phyloP scores from a whole-genome alignment of 2,888 invertebrate species.

The Carterocephalus palaemon region DNA sequence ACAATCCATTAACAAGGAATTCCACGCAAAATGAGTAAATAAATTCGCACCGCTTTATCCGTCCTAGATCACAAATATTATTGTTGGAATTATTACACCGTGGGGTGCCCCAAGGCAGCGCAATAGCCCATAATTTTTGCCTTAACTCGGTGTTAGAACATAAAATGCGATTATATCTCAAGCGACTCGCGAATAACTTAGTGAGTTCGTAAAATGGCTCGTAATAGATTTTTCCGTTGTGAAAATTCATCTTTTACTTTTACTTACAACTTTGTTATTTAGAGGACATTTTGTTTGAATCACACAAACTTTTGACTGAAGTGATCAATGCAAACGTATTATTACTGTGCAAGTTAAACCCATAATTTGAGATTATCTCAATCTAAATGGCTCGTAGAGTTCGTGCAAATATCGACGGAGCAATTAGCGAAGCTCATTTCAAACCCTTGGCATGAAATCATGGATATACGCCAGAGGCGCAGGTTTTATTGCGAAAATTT shows the following conservation, averaged over 20 bases:
- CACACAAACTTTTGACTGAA: slow-evolving; percentile 1
- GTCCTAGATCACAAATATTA: slow-evolving; percentile 66
- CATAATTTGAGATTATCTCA: slow-evolving; percentile 57
- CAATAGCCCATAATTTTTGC: slow-evolving; percentile 73
- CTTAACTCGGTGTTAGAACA: slow-evolving; percentile 75
- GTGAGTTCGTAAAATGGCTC: slow-evolving; percentile 61
- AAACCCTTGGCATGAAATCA: slow-evolving; percentile 39
- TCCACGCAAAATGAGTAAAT: slow-evolving; percentile 9
- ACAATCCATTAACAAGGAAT: neutral
- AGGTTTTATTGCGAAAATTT: slow-evolving; percentile 67
- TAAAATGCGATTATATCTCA: slow-evolving; percentile 75
- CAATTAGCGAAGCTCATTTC: slow-evolving; percentile 62
- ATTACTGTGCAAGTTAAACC: slow-evolving; percentile 41
- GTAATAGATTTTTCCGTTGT: slow-evolving; percentile 68
- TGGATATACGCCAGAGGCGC: slow-evolving; percentile 56
- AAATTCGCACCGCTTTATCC: slow-evolving; percentile 55
- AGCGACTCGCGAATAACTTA: slow-evolving; percentile 67
- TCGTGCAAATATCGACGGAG: slow-evolving; percentile 51
- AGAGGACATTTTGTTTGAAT: slow-evolving; percentile 6
- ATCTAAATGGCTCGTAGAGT: slow-evolving; percentile 66
- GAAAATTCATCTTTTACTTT: slow-evolving; percentile 58
- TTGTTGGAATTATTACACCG: slow-evolving; percentile 64
- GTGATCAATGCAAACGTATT: slow-evolving; percentile 3
- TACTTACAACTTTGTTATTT: slow-evolving; percentile 39
- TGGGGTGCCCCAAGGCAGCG: slow-evolving; percentile 69